Evolutionary conservation across 2,797 vertebrate genomes (phyloP).

Genomic region (Ctenochaetus hawaiiensis): DNA sequence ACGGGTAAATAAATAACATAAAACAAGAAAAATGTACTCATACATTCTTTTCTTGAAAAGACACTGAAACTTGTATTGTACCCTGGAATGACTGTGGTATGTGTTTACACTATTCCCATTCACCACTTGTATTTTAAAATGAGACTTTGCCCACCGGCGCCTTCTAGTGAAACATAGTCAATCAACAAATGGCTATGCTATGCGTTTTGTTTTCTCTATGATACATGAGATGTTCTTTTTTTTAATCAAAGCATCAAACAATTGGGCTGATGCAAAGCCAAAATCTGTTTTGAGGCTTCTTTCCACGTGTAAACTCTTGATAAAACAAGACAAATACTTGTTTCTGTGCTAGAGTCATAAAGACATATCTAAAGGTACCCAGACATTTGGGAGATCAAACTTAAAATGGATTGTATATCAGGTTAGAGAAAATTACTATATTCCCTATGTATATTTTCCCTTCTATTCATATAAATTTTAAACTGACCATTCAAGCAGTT

Average conservation of each 20-base stretch:
- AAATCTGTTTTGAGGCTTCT: slow-evolving; percentile 33
- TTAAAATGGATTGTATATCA: slow-evolving; percentile 37
- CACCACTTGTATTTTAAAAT: neutral
- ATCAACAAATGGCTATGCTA: neutral
- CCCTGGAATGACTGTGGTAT: slow-evolving; percentile 22
- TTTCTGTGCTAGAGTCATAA: slow-evolving; percentile 31
- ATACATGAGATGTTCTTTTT: slow-evolving; percentile 22
- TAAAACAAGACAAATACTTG: slow-evolving; percentile 8
- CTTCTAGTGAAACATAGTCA: slow-evolving; percentile 19
- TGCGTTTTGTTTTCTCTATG: slow-evolving; percentile 27
- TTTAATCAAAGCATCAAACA: slow-evolving; percentile 8
- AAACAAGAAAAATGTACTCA: slow-evolving; percentile 42
- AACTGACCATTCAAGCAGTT: slow-evolving; percentile 35
- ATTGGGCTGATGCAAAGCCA: neutral
- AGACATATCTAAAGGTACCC: slow-evolving; percentile 14
- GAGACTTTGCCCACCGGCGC: slow-evolving; percentile 9
- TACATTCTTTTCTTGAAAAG: slow-evolving; percentile 59
- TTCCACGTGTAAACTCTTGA: slow-evolving; percentile 43
- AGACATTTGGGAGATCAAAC: slow-evolving; percentile 27
- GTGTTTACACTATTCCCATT: slow-evolving; percentile 2
- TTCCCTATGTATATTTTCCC: slow-evolving; percentile 5
- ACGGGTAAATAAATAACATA: slow-evolving; percentile 62
- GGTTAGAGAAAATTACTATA: slow-evolving; percentile 34
- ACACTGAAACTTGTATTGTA: slow-evolving; percentile 32
- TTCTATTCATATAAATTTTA: slow-evolving; percentile 32